Percentiles rank a stretch among this genome's conserved stretches.
Evolutionary conservation across 2,888 invertebrate genomes (phyloP).

Genomic region (Drosophila melanosoma): DNA sequence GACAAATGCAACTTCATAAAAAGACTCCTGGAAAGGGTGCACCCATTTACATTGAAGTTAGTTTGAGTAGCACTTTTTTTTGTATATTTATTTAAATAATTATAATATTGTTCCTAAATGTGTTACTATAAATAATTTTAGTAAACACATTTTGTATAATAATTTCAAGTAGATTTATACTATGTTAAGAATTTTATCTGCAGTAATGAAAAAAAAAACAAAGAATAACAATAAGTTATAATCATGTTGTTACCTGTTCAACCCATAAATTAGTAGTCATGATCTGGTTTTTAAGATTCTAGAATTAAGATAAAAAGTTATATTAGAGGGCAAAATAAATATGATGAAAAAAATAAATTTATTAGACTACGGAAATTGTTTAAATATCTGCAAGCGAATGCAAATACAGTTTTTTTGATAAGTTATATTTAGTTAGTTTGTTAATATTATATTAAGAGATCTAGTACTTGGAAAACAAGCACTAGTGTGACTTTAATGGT

Average conservation of each 20-base stretch:
- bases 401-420: background rate
- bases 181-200: background rate
- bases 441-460: background rate
- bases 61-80: background rate
- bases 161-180: background rate
- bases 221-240: background rate
- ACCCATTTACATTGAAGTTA: background rate
- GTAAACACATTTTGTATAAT: background rate
- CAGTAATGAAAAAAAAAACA: background rate
- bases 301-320: slow-evolving; percentile 84
- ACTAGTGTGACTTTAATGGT: background rate
- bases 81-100: background rate
- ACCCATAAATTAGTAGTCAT: slow-evolving; percentile 94
- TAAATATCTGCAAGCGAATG: background rate
- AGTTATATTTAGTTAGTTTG: background rate
- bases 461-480: background rate
- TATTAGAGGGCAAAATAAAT: background rate
- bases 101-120: background rate
- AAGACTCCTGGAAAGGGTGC: background rate
- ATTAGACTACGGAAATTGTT: background rate
- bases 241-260: slow-evolving; percentile 88
- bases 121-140: background rate
- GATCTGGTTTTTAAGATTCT: slow-evolving; percentile 97
- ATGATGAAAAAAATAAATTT: background rate
- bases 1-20: background rate